Evolutionary conservation across 2,888 invertebrate genomes (phyloP), one percentile per base, ranked within the genome.

Genomic region (Tribolium freemani): DNA sequence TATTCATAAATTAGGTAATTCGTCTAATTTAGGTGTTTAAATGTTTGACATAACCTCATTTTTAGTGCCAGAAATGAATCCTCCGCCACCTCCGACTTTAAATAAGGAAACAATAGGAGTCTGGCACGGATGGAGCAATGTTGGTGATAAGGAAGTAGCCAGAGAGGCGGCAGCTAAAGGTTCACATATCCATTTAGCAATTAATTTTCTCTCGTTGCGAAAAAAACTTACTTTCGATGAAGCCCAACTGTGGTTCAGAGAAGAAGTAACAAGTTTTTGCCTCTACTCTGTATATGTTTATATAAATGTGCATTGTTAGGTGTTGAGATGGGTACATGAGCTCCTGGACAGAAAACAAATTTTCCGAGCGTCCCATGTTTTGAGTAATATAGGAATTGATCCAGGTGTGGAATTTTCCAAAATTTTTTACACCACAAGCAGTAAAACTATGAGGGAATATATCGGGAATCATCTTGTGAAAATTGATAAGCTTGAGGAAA

Each of bases 141-240:
- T 91, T 77, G 89, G 90, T 46, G 88, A 90, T 31, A 87, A 90
- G 80, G 92, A 92, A 84, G 90, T 92, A 50, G 90, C 90, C 0
- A 87, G 92, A 77, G 92, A 93, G 83, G 91, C 92, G 9, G 92
- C 91, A 30, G 90, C 90, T 0, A 92, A 93, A 83, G 92, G 92
- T 11, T 89, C 89, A 26, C 90, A 91, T 78, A 88, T 92, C 53
- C 85, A 87, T 38, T 83, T 92, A 67, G 91, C 91, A 46, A 84
- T 90, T 61, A 88, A 87, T 77, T 92, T 90, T 84, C 84, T 93
- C 13, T 88, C 89, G 77, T 83, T 84, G 48, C 88, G 90, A 79
- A 90, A 89, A 82, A 86, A 87, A 71, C 89, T 90, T 86, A 87
- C 84, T 74, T 84, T 88, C 69, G 82, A 86, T 13, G 89, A 88